Base-by-base conservation (phyloP, 2,888 invertebrate species). In the Amphipyra tragopoginis region DNA sequence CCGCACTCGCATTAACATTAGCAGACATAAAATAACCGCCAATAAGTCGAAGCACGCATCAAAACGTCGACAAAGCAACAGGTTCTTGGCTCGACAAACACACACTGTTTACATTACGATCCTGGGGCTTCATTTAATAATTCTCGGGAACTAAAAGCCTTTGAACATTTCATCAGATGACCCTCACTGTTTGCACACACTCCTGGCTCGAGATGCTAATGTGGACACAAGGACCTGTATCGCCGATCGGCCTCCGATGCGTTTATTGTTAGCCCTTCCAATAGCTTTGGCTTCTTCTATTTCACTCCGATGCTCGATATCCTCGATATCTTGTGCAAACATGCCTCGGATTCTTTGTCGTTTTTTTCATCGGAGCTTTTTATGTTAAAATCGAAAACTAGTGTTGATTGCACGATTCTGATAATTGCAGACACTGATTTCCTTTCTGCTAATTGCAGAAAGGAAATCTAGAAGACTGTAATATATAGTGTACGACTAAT, bases 111-210 rank as follows among this genome's bases (percentile, higher is more conserved):
- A 90, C 93, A 94, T 93, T 93, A 93, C 91, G 90, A 93, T 94
- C 94, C 94, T 94, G 94, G 91, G 90, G 90, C 91, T 93, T 93
- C 93, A 93, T 94, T 94, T 93, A 94, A 94, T 94, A 94, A 94
- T 94, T 93, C 94, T 94, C 94, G 93, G 94, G 94, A 94, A 94
- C 94, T 94, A 94, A 94, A 94, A 94, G 94, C 93, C 94, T 94
- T 94, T 93, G 94, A 94, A 94, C 94, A 94, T 94, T 93, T 94
- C 94, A 94, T 94, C 93, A 93, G 94, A 93, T 94, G 94, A 94
- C 94, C 94, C 94, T 92, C 89, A 86, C 79, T 94, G 94, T 94
- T 94, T 94, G 94, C 94, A 93, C 91, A 92, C 90, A 93, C 94
- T 93, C 91, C 92, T 92, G 90, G 85, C 86, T 88, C 89, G 93